These are phyloP conservation scores for Gobio occitaniae DNA, from an alignment of 2,797 vertebrate species.

Conservation along the genomic window DNA sequence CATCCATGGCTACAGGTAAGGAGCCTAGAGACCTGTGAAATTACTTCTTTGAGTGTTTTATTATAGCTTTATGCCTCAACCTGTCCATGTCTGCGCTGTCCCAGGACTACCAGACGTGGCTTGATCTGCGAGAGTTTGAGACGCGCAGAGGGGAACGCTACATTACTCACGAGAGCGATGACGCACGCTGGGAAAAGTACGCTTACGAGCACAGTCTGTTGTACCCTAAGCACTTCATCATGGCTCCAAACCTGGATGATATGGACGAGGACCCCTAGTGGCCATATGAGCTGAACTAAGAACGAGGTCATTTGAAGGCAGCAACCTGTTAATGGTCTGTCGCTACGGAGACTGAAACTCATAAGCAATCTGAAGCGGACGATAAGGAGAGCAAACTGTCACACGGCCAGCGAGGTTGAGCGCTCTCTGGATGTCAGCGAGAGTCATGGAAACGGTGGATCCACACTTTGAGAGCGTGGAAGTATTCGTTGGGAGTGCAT, in stretches of 20 bases:
- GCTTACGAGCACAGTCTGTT: constrained; percentile 89
- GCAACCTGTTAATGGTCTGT: constrained; percentile 42
- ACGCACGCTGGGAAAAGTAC: constrained; percentile 95
- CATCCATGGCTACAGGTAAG: constrained; percentile 97
- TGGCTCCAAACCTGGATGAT: constrained; percentile 97
- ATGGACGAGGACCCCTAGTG: constrained; percentile 97
- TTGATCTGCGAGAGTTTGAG: constrained; percentile 98
- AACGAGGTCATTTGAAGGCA: constrained; percentile 27
- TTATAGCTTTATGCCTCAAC: not conserved
- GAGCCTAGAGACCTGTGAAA: not conserved
- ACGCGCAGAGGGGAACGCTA: constrained; percentile 95
- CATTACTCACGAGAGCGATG: constrained; percentile 98
- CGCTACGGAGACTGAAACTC: constrained; percentile 35
- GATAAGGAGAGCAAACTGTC: constrained; percentile 7
- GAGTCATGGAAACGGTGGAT: constrained; percentile 33
- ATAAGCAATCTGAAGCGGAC: constrained; percentile 22
- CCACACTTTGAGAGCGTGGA: constrained; percentile 5
- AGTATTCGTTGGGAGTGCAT: constrained; percentile 23
- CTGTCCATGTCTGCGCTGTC: not conserved
- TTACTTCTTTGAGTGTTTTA: not conserved
- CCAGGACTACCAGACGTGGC: constrained; percentile 98
- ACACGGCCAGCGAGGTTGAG: not conserved
- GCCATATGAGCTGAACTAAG: constrained; percentile 28
- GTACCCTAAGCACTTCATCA: constrained; percentile 97
- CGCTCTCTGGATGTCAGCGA: constrained; percentile 3